A percentile compares a stretch with the other conserved stretches of the same genome.
Evolutionary conservation across 1,140 invertebrate genomes (phyloP).

Genomic region (Hycleus cichorii): DNA sequence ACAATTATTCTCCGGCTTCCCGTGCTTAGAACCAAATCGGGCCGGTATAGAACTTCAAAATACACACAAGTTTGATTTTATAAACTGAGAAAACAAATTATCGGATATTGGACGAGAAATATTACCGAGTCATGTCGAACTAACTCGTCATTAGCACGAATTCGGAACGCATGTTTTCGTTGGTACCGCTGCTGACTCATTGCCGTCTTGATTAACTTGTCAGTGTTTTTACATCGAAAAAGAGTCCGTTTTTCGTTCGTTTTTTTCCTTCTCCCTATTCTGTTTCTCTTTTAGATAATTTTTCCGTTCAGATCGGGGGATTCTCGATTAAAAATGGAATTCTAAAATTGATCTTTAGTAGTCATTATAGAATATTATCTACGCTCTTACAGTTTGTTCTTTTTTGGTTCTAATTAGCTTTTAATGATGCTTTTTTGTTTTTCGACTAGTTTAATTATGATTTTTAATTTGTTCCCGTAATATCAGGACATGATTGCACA

Average conservation of each 20-base stretch:
- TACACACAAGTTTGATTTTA: background rate
- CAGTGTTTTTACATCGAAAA: constrained; percentile 35
- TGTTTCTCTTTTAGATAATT: too few species aligned
- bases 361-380: constrained; percentile 28
- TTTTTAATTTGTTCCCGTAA: background rate
- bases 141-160: constrained; percentile 27
- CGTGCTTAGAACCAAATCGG: too few species aligned
- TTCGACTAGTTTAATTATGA: background rate
- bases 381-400: constrained; percentile 20
- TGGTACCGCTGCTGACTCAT: constrained; percentile 32
- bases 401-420: constrained; percentile 3
- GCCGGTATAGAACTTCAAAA: too few species aligned
- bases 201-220: constrained; percentile 35
- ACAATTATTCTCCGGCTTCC: too few species aligned
- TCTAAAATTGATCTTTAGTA: constrained; percentile 20
- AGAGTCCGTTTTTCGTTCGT: constrained; percentile 26
- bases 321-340: too few species aligned
- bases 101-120: constrained; percentile 17
- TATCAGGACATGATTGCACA: constrained; percentile 1
- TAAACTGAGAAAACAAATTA: constrained; percentile 22
- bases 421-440: background rate
- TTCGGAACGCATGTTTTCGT: constrained; percentile 30
- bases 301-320: too few species aligned
- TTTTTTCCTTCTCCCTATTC: constrained; percentile 14
- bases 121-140: constrained; percentile 25